Conservation (phyloP, 1,140 invertebrate genomes). For the Ptiloglossa arizonensis region DNA sequence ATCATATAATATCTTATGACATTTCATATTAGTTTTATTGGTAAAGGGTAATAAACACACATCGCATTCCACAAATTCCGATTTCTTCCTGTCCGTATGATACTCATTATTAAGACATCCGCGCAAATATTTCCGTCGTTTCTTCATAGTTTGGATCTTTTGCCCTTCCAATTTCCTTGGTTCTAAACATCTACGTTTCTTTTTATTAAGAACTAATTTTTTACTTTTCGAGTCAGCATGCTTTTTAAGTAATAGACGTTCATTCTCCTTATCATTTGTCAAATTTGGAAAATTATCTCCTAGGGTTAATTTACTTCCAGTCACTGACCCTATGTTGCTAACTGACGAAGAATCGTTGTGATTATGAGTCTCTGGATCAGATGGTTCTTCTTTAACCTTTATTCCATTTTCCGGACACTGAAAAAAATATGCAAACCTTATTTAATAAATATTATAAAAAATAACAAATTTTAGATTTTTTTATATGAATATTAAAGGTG, state of each 20-base stretch:
- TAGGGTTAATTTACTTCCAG: background rate
- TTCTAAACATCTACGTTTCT: background rate
- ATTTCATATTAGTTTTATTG: rapidly evolving
- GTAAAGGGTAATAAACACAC: background rate
- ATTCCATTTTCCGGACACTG: slow-evolving; percentile 15
- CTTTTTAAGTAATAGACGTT: background rate
- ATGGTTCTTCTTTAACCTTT: slow-evolving; percentile 36
- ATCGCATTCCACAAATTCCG: background rate
- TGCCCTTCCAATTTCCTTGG: background rate
- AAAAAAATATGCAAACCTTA: slow-evolving; percentile 47
- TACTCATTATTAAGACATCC: background rate
- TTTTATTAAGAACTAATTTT: too few species aligned
- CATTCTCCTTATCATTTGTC: background rate
- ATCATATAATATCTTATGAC: background rate
- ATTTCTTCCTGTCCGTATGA: background rate
- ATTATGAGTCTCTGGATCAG: background rate
- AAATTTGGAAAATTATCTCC: background rate
- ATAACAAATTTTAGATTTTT: too few species aligned
- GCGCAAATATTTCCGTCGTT: too few species aligned
- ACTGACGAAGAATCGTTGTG: background rate
- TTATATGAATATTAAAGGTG: too few species aligned
- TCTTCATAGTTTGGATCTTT: too few species aligned
- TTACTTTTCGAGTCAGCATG: background rate
- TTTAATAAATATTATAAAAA: too few species aligned
- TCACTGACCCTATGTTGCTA: background rate